Conservation (phyloP, 1,140 invertebrate genomes). For the Bombus impatiens region DNA sequence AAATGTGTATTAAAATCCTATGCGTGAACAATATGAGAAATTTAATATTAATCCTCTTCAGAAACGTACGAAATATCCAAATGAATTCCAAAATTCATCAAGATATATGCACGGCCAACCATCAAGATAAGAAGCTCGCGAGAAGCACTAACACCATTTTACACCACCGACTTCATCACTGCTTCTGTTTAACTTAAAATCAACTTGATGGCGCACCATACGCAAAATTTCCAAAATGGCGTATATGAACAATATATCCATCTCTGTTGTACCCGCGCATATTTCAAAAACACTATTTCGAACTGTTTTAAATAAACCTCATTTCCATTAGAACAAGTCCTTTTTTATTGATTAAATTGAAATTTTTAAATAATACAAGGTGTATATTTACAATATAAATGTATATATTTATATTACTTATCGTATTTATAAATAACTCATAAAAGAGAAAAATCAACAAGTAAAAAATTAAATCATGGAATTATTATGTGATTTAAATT, state of each 20-base stretch:
- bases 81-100: conserved; percentile 19
- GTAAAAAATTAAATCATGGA: neutral
- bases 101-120: conserved; percentile 15
- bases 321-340: neutral
- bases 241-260: conserved; percentile 9
- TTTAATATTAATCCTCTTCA: neutral
- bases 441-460: neutral
- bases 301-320: neutral
- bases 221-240: conserved; percentile 44
- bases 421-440: conserved; percentile 17
- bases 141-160: conserved; percentile 39
- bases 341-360: neutral
- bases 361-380: neutral
- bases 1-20: neutral
- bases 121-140: conserved; percentile 36
- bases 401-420: conserved; percentile 11
- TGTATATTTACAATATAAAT: conserved; percentile 18
- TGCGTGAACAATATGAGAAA: neutral
- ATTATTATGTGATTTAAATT: neutral
- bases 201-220: conserved; percentile 40
- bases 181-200: conserved; percentile 31
- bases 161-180: conserved; percentile 22
- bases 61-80: neutral
- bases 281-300: neutral
- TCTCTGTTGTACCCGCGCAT: conserved; percentile 4